Evolutionary conservation across 2,888 invertebrate genomes (phyloP), one percentile per base, ranked within the genome.

Genomic region (Sisyra terminalis): DNA sequence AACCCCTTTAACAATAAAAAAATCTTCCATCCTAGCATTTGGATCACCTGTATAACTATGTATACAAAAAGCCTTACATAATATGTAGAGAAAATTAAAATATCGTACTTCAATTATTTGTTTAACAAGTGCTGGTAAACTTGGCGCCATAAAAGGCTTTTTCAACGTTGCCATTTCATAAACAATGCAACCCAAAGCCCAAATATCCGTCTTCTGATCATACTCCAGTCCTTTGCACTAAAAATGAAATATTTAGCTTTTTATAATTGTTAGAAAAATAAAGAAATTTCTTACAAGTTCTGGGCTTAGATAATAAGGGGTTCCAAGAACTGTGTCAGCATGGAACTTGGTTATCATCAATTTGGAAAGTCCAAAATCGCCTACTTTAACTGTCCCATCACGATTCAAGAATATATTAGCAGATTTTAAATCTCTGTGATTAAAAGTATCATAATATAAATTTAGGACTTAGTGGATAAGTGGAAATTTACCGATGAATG

Each of bases 311-410:
- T 80, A 80, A 54, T 78, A 78, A 0, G 79, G 79, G 3, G 79
- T 79, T 5, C 79, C 79, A n/a, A 80, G 63, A 10, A 79, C 75
- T 1, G 78, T 79, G 51, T 75, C 71, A 1, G 78, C 78, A 50
- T 71, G 73, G 18, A 70, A 69, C 58, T 64, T 66, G 0, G 78
- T 76, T 40, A 73, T 72, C 69, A 82, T 69, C 53, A 79, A 71
- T 60, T 81, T 81, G 2, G 78, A 78, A 49, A 83, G 82, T 16
- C 81, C 81, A 62, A 82, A 81, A 57, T 82, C 81, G 1, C 81
- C 81, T 30, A 78, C 69, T 61, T 81, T 81, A 0, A 81, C 70
- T 24, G 67, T 63, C 1, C 75, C 74, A 30, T 74, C 69, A 51
- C 71, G 71, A 11, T 74, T 80, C 43, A 82, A 59, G 52, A 82